These are phyloP conservation scores for Typhlomys cinereus DNA, from an alignment of 2,113 vertebrate genomes.

Conservation along the genomic window DNA sequence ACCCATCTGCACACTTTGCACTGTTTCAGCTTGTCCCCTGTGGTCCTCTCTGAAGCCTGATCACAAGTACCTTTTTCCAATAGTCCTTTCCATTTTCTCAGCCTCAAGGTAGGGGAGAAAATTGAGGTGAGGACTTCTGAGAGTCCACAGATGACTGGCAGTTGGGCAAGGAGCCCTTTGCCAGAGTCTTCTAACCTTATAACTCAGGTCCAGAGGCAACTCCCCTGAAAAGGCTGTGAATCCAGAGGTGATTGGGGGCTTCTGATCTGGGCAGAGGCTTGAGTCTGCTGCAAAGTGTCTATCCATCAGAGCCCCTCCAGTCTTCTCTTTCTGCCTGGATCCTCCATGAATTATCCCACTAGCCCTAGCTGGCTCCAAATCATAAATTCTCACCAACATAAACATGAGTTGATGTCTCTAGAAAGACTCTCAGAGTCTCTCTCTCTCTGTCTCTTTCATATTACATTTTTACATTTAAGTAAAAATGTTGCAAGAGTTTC, in stretches of 20 bases:
- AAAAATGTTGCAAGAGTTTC: slow-evolving; percentile 41
- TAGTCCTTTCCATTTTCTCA: slow-evolving; percentile 25
- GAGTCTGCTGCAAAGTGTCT: slow-evolving; percentile 34
- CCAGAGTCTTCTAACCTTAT: slow-evolving; percentile 33
- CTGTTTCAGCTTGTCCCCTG: slow-evolving; percentile 29
- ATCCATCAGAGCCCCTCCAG: slow-evolving; percentile 40
- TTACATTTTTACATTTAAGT: slow-evolving; percentile 38
- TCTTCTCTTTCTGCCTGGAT: slow-evolving; percentile 54
- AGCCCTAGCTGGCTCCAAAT: slow-evolving; percentile 70
- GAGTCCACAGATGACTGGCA: slow-evolving; percentile 6
- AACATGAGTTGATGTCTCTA: slow-evolving; percentile 82
- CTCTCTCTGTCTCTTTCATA: slow-evolving; percentile 49
- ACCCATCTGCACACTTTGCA: slow-evolving; percentile 67
- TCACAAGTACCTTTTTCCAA: slow-evolving; percentile 31
- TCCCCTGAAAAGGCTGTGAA: slow-evolving; percentile 36
- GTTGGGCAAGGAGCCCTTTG: slow-evolving; percentile 6
- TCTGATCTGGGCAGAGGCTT: slow-evolving; percentile 47
- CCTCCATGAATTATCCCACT: slow-evolving; percentile 65
- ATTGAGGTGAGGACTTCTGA: slow-evolving; percentile 9
- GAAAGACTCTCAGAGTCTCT: slow-evolving; percentile 67
- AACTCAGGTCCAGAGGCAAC: slow-evolving; percentile 56
- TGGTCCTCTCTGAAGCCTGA: slow-evolving; percentile 21
- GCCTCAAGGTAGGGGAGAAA: slow-evolving; percentile 32
- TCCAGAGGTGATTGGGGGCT: slow-evolving; percentile 25
- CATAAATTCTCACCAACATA: slow-evolving; percentile 82